A percentile compares a stretch with the other conserved stretches of the same genome.
phyloP scores from a whole-genome alignment of 2,888 invertebrate genomes.

The Mythimna lalbum region DNA sequence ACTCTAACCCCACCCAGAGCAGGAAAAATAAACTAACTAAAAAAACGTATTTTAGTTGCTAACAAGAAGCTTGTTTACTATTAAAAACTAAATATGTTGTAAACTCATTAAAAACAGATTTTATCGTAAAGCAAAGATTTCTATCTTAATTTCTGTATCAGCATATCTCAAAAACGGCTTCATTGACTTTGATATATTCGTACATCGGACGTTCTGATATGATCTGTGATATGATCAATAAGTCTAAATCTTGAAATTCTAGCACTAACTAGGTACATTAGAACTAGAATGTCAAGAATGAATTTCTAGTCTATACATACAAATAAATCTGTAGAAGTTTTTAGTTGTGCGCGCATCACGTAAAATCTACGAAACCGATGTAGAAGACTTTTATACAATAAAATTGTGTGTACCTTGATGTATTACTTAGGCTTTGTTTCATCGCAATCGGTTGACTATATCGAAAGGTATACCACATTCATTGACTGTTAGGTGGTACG shows the following conservation, averaged over 20 bases:
- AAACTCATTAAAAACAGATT: conserved; percentile 4
- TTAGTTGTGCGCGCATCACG: too few relatives aligned
- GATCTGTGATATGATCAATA: neutral
- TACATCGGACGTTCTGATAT: neutral
- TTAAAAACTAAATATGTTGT: neutral
- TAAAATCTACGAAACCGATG: too few relatives aligned
- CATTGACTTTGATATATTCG: conserved; percentile 27
- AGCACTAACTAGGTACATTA: neutral
- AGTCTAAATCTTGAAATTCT: neutral
- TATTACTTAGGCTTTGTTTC: too few relatives aligned
- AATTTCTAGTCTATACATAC: too few relatives aligned
- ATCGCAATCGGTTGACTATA: too few relatives aligned
- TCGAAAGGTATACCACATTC: too few relatives aligned
- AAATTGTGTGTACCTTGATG: too few relatives aligned
- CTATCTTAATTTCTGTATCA: conserved; percentile 38
- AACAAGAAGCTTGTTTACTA: neutral
- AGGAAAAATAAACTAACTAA: too few relatives aligned
- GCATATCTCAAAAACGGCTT: conserved; percentile 34
- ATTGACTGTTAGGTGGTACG: too few relatives aligned
- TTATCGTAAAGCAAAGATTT: conserved; percentile 17
- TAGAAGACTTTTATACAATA: too few relatives aligned
- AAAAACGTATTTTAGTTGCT: neutral
- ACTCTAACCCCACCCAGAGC: too few relatives aligned
- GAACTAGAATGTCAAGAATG: neutral
- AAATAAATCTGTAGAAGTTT: too few relatives aligned